These are phyloP conservation scores for Diorhabda carinulata DNA, from an alignment of 1,140 invertebrate genomes.

Conservation along the genomic window DNA sequence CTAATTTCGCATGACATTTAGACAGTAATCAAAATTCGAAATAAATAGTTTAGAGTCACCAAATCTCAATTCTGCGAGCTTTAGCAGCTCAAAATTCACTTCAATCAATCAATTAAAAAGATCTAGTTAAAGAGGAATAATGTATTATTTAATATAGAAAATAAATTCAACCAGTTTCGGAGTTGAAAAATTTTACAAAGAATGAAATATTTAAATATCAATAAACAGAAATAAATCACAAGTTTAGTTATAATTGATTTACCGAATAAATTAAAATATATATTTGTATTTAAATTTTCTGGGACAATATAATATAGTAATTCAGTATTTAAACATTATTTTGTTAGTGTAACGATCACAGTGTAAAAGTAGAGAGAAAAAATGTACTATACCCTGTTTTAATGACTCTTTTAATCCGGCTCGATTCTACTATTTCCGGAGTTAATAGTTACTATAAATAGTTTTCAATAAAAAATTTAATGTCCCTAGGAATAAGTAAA, in stretches of 20 bases:
- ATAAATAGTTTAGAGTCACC: no score
- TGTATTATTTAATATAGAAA: no score
- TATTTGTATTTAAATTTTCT: not conserved
- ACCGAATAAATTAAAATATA: not conserved
- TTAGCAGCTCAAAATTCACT: no score
- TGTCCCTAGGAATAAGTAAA: not conserved
- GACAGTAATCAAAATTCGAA: no score
- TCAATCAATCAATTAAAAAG: no score
- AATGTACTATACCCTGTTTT: constrained; percentile 6
- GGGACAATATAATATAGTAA: not conserved
- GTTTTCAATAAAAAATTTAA: not conserved
- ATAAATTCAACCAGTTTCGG: no score
- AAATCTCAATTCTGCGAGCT: no score
- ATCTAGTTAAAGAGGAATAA: no score
- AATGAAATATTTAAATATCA: no score
- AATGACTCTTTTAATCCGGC: constrained; percentile 10
- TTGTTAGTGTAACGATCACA: not conserved
- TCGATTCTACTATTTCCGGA: constrained; percentile 5
- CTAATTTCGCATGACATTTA: no score
- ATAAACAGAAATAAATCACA: not conserved
- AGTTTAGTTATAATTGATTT: not conserved
- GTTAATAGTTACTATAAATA: not conserved
- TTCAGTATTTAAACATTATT: not conserved
- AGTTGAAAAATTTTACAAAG: no score
- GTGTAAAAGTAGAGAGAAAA: not conserved